Conservation (phyloP, 30 jellyfish, hydroid and myxozoan species). For the Aurelia coerulea region DNA sequence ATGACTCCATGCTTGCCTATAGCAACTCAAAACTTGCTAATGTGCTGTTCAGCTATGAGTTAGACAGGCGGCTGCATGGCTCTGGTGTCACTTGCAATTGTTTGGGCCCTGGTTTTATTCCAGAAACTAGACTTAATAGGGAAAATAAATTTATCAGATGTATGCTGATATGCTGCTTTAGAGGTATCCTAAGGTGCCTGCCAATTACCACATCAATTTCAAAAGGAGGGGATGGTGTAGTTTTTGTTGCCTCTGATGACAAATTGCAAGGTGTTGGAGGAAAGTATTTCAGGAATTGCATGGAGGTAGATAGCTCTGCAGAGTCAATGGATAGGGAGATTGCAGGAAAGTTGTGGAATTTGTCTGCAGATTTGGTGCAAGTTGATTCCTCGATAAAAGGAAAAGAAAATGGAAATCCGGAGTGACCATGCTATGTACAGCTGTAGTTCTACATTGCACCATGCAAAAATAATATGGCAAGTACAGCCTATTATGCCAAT, state of each 20-base stretch:
- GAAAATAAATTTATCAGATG: conserved; percentile 35
- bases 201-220: conserved; percentile 53
- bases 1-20: conserved; percentile 67
- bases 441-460: too few species aligned
- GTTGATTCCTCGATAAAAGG: not conserved
- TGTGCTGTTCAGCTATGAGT: conserved; percentile 67
- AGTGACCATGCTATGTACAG: too few species aligned
- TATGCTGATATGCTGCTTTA: conserved; percentile 51
- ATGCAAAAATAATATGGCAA: too few species aligned
- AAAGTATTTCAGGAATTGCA: conserved; percentile 55
- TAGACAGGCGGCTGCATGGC: conserved; percentile 63
- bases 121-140: conserved; percentile 62
- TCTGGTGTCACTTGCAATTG: conserved; percentile 74
- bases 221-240: conserved; percentile 67
- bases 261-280: conserved; percentile 68
- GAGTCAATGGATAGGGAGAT: conserved; percentile 79
- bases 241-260: conserved; percentile 67
- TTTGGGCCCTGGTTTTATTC: conserved; percentile 71
- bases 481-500: too few species aligned
- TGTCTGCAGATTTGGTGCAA: conserved; percentile 57
- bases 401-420: not conserved
- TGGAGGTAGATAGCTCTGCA: conserved; percentile 46
- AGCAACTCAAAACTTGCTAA: conserved; percentile 75
- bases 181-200: conserved; percentile 72
- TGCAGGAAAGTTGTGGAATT: conserved; percentile 74